Evolutionary conservation across 2,797 vertebrate genomes (phyloP).

Genomic region (Halcyon leucocephala): DNA sequence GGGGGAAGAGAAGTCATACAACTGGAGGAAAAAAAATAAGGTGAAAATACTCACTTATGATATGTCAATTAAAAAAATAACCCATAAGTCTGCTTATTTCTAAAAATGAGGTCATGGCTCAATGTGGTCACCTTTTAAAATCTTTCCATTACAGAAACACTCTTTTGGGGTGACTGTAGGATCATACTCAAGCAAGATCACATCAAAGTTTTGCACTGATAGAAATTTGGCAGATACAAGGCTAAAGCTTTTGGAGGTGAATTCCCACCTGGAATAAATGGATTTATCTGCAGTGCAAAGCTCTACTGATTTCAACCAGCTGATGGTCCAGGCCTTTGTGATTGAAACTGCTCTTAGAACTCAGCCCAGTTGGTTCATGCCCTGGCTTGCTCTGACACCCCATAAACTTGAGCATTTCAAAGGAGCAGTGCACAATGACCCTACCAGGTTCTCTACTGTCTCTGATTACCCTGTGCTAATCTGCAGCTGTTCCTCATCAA

Average conservation of each 20-base stretch:
- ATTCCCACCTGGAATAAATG: not conserved
- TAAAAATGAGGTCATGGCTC: not conserved
- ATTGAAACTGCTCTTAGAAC: not conserved
- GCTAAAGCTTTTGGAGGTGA: not conserved
- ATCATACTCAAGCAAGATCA: not conserved
- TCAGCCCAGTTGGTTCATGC: not conserved
- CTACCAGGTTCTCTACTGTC: constrained; percentile 24
- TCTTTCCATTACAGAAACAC: not conserved
- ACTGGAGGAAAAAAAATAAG: not conserved
- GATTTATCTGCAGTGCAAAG: not conserved
- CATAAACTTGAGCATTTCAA: constrained; percentile 44
- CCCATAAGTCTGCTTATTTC: not conserved
- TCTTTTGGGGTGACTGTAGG: not conserved
- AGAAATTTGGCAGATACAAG: not conserved
- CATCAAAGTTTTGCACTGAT: not conserved
- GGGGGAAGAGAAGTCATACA: not conserved
- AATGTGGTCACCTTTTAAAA: not conserved
- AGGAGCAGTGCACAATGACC: constrained; percentile 8
- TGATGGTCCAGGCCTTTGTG: not conserved
- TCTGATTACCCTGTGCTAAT: constrained; percentile 22
- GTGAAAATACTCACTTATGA: not conserved
- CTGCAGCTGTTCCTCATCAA: not conserved
- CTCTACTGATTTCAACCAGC: not conserved
- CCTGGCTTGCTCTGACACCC: constrained; percentile 6
- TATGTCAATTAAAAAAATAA: not conserved